Conservation (phyloP, 2,113 vertebrate genomes). For the Pterocles gutturalis region DNA sequence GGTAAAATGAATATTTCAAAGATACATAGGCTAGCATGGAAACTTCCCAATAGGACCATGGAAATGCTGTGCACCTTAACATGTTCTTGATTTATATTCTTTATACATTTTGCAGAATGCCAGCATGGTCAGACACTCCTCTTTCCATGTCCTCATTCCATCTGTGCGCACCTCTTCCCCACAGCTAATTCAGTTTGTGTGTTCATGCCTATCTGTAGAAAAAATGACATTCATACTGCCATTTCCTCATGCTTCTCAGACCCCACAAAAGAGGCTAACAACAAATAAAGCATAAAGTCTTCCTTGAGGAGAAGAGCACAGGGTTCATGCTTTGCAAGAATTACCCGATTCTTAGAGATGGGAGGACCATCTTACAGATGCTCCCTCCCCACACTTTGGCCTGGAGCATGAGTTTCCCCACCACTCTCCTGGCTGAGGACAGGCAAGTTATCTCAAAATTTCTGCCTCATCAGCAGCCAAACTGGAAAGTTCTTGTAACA, state of each 20-base stretch:
- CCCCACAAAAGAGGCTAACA: not conserved
- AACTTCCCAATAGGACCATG: not conserved
- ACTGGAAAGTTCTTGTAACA: not conserved
- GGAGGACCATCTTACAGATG: not conserved
- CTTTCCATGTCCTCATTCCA: not conserved
- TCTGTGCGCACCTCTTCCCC: not conserved
- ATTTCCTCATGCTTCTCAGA: not conserved
- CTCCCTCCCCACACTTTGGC: fast-evolving
- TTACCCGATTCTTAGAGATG: not conserved
- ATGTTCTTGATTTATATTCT: not conserved
- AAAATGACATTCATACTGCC: not conserved
- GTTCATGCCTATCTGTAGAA: not conserved
- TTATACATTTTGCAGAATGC: not conserved
- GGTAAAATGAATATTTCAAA: not conserved
- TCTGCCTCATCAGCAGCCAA: not conserved
- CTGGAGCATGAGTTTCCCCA: not conserved
- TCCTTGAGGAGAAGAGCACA: not conserved
- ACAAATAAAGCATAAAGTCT: not conserved
- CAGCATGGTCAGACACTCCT: not conserved
- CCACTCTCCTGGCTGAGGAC: not conserved
- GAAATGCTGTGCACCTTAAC: not conserved
- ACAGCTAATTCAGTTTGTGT: not conserved
- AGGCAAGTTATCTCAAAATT: not conserved
- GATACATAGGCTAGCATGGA: not conserved
- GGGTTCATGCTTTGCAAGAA: not conserved